Base-by-base conservation (phyloP, 2,888 invertebrate species). In the Aspidapion aeneum region DNA sequence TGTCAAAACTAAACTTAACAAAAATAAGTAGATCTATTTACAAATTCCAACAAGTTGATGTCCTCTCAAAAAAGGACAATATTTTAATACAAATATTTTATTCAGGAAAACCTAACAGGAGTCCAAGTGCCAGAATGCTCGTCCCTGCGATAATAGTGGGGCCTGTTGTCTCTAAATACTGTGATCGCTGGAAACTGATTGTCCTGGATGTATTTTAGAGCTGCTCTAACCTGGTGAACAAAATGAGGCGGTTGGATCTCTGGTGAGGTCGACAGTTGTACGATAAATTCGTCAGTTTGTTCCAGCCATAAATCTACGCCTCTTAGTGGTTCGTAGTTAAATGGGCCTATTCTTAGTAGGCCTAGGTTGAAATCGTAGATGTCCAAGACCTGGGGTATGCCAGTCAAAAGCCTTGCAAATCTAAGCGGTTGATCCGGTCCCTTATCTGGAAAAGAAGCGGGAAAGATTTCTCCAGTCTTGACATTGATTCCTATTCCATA, bases 161-260 rank as follows among this genome's bases (percentile, higher is more conserved):
- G 93, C 74, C 93, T 87, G 83, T 94, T 94, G 80, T 95, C 95
- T 71, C 93, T 89, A 81, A 97, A 97, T 74, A 97, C 92, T 50
- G 96, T 95, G 70, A 96, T 91, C 55, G 94, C 92, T 69, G 96
- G 96, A 82, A 96, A 95, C 75, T 95, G 96, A 82, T 96, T 94
- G 76, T 96, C 93, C 81, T 95, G 93, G 74, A 97, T 95, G 79
- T 94, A 95, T 80, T 93, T 93, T 70, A 97, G 83, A n/a, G 95
- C 91, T 63, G 91, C 88, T 74, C 95, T 87, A 74, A 96, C 94
- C 84, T 93, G 88, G 75, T 89, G 89, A 52, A 94, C 94, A 79
- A 96, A 96, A 82, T 94, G 92, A 65, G 94, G 92, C 63, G 93
- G 90, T 78, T 97, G 96, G 1, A 95, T 94, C 73, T 93, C 93